Base-by-base conservation (phyloP, 2,113 vertebrate species). In the Bambusicola thoracicus region DNA sequence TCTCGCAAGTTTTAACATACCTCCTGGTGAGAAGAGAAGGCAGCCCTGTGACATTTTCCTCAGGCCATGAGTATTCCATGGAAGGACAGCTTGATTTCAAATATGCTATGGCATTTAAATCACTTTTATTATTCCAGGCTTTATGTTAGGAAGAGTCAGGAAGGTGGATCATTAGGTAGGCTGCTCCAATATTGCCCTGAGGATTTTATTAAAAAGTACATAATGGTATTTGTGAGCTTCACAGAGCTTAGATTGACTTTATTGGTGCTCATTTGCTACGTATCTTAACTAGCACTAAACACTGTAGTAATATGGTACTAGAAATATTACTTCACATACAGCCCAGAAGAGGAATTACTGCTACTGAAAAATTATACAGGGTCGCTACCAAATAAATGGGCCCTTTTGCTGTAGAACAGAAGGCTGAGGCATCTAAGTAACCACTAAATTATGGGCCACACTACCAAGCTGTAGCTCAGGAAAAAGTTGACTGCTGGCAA, bases 201-300 rank as follows among this genome's bases (percentile, higher is more conserved):
- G 90, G 88, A 96, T 96, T 96, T 96, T 93, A 96, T 96, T 96
- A 90, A 96, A 96, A 96, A 94, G 96, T 96, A 96, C 90, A 95
- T 74, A 91, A 70, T 95, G 93, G 94, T 79, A 95, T 95, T 91
- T 86, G 87, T 96, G 85, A 96, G 92, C 96, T 94, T 94, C 59
- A 86, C 1, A 63, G 93, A 94, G 93, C 92, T 90, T 85, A 44
- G 41, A 74, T 70, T 46, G 69, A 48, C 65, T 81, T 81, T 73
- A 89, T 27, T 63, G 90, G 85, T 93, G 85, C 34, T 96, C 82
- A 88, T 90, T 83, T 90, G 46, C 61, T 80, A 94, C 7, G 66
- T 36, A 91, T 92, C 0, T 0, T 79, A 95, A 90, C 82, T 88
- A 90, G 24, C 22, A 78, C 38, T 90, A 90, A 73, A 90, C 67